Evolutionary conservation across 2,797 vertebrate genomes (phyloP), one percentile per base, ranked within the genome.

Genomic region (Lophotriccus pileatus): DNA sequence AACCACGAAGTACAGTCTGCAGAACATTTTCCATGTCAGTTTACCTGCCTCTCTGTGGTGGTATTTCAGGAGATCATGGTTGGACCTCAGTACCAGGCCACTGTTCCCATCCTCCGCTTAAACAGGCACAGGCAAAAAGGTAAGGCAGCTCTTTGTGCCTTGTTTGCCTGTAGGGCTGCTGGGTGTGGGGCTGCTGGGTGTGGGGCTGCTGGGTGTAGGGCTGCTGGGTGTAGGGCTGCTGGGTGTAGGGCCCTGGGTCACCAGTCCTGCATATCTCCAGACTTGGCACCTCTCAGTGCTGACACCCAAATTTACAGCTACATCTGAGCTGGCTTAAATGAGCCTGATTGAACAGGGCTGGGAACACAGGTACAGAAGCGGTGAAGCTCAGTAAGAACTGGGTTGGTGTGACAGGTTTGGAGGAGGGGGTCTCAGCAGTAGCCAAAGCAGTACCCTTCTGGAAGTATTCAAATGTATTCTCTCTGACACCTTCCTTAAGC

Each of bases 31-130:
- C 46, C 32, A 4, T 50, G 67, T 75, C 41, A 34, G 39, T 79
- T 64, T 44, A 72, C 60, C 70, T 23, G 7, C 59, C 13, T 92
- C 11, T 95, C 36, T 95, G 8, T 92, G 12, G 60, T 89, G 58
- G 16, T 95, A 12, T 97, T 96, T 78, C 96, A 99, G 99, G 99
- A 99, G 89, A 99, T 99, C 96, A 99, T 99, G 99, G 98, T 99
- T 87, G 99, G 99, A 75, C 98, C 98, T 41, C 99, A 99, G 98
- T 99, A 99, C 97, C 99, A 99, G 94, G 99, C 99, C 27, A 97
- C 98, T 74, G 98, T 99, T 96, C 99, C 98, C 93, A 96, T 97
- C 83, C 97, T 99, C 59, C 97, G 97, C 91, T 87, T 96, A 6
- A 98, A 97, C 83, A 94, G 97, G 36, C 98, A 97, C 18, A 95